Evolutionary conservation across 2,797 vertebrate genomes (phyloP), one percentile per base, ranked within the genome.

Genomic region (Gastrophryne carolinensis): DNA sequence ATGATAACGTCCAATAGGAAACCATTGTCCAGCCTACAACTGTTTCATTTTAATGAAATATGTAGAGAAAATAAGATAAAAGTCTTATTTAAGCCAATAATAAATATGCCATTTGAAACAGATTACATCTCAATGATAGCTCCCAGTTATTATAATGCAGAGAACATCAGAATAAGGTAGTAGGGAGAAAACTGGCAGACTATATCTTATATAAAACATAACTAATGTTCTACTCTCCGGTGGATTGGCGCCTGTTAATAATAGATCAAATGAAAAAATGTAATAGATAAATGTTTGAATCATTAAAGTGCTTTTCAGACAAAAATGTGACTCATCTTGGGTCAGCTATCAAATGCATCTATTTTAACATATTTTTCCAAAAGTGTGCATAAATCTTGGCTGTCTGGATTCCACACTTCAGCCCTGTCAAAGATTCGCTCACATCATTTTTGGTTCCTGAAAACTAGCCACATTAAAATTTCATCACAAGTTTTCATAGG

Each of bases 401-500:
- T 80, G 49, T 81, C 77, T 82, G 57, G 0, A 60, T 79, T 84
- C 82, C 79, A 79, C 87, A 80, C 82, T 83, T 84, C 80, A 70
- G 72, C 81, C 84, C 80, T 87, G 83, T 89, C 88, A 87, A 83
- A 85, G 86, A 80, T 80, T 77, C 83, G 84, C 83, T 86, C 39
- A 19, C 79, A 83, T 83, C 80, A 72, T 52, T 82, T 47, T 83
- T 27, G 8, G 73, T 74, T 81, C 72, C 77, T 86, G 81, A 82
- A 90, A 84, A 86, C 77, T 83, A 76, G 86, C 76, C 76, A 73
- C 79, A 88, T 89, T 72, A 88, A 90, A 87, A 87, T 88, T 87
- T 86, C 83, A 84, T 86, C 80, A 80, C 27, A 79, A 53, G 63
- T 37, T 23, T 83, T 79, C 50, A 78, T 58, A 49, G 69, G 71